Conservation (phyloP, 2,888 invertebrate species). For the Myopa tessellatipennis region DNA sequence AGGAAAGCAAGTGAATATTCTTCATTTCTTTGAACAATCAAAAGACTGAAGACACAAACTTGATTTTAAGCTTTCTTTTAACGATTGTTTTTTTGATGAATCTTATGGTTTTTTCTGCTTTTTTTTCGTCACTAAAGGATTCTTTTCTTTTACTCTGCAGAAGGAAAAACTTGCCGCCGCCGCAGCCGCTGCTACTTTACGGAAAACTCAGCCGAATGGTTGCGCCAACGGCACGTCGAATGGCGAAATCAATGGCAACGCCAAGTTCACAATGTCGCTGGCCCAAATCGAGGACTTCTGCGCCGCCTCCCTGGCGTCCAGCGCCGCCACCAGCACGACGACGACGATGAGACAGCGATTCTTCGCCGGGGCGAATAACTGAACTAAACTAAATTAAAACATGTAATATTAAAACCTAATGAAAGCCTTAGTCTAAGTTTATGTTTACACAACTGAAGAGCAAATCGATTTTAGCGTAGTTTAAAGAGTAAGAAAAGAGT, state of each 20-base stretch:
- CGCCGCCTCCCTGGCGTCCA: conserved; percentile 50
- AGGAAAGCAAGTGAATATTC: not conserved
- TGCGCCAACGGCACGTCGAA: conserved; percentile 45
- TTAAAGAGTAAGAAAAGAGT: not conserved
- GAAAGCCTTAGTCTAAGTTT: not conserved
- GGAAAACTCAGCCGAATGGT: conserved; percentile 38
- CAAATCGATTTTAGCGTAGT: conserved; percentile 18
- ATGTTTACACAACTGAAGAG: conserved; percentile 17
- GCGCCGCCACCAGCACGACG: conserved; percentile 52
- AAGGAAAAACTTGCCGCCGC: conserved; percentile 53
- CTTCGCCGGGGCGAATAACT: conserved; percentile 56
- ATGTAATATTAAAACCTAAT: not conserved
- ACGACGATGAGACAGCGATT: conserved; percentile 64
- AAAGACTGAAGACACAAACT: not conserved
- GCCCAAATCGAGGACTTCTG: conserved; percentile 55
- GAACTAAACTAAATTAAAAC: not conserved
- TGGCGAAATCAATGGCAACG: conserved; percentile 57
- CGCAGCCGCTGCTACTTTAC: conserved; percentile 24
- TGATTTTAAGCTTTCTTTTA: no score
- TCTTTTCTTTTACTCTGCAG: conserved; percentile 41
- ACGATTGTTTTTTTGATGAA: no score
- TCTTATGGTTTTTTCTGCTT: no score
- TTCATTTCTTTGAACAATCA: no score
- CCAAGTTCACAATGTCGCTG: conserved; percentile 58
- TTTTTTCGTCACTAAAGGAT: not conserved